Percentiles rank a stretch among this genome's conserved stretches.
Conservation (phyloP, 2,113 vertebrate genomes). For the Aspidoscelis tigris region DNA sequence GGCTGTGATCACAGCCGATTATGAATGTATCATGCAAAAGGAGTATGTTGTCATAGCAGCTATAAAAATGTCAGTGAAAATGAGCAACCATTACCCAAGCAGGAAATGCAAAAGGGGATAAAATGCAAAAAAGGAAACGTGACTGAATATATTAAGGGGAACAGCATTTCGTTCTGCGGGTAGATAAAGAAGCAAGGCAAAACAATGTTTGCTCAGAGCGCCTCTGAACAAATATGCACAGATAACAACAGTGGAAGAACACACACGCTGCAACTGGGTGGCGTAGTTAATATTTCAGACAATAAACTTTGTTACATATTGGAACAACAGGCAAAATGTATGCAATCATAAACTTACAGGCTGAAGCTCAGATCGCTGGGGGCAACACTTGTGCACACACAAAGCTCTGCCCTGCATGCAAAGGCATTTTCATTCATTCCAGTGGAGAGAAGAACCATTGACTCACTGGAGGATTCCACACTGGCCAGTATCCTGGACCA, state of each 20-base stretch:
- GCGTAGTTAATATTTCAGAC: slow-evolving; percentile 42
- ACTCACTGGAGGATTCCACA: too few species aligned
- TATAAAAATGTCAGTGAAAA: slow-evolving; percentile 66
- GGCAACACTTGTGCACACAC: too few species aligned
- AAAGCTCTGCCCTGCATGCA: too few species aligned
- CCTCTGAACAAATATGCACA: slow-evolving; percentile 49
- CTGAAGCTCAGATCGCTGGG: too few species aligned
- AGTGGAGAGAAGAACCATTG: too few species aligned
- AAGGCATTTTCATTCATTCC: too few species aligned
- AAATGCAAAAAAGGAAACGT: slow-evolving; percentile 53
- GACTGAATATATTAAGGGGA: slow-evolving; percentile 53
- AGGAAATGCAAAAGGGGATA: slow-evolving; percentile 60
- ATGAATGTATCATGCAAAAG: slow-evolving; percentile 62
- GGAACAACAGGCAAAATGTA: not conserved
- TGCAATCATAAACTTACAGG: not conserved
- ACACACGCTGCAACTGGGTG: not conserved
- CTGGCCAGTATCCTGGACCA: too few species aligned
- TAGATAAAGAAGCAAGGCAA: slow-evolving; percentile 50
- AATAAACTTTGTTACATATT: slow-evolving; percentile 48
- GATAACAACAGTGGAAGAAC: slow-evolving; percentile 49
- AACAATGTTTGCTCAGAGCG: slow-evolving; percentile 50
- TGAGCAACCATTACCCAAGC: slow-evolving; percentile 57
- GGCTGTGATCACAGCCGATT: slow-evolving; percentile 46
- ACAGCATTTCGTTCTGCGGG: slow-evolving; percentile 32
- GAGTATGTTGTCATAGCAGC: slow-evolving; percentile 60